Base-by-base conservation (phyloP, 2,888 invertebrate genomes). In the Timandra comae region DNA sequence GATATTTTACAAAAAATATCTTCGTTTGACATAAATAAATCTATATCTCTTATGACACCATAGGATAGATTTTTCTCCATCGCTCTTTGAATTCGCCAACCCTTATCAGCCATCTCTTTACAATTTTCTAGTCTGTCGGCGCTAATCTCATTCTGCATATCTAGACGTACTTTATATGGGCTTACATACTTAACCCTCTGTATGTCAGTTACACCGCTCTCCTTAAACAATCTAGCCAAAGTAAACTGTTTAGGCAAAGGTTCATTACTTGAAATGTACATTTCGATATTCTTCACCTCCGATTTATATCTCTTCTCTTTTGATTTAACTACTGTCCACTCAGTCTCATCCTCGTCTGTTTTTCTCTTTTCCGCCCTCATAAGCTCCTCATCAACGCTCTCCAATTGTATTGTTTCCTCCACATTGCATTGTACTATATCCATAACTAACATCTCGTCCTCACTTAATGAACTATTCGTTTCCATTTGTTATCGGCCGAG, bases 401-500 rank as follows among this genome's bases (percentile, higher is more conserved):
- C 20, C 6, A 20, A 2, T 20, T 20, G 20, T n/a, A 20, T 20
- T 20, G 20, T 16, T 46, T 59, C 12, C 12, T 33, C 33, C 37
- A 30, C 22, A 12, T 7, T 4, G 21, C 7, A 27, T 49, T 40
- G 46, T 45, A 56, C 66, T 63, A n/a, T n/a, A n/a, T n/a, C n/a
- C n/a, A n/a, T n/a, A n/a, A n/a, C n/a, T n/a, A n/a, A n/a, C n/a
- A n/a, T n/a, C n/a, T n/a, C n/a, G n/a, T n/a, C n/a, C n/a, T n/a
- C n/a, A n/a, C n/a, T n/a, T n/a, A n/a, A n/a, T n/a, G n/a, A n/a
- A n/a, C n/a, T n/a, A n/a, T n/a, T n/a, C n/a, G n/a, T n/a, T n/a
- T n/a, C n/a, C n/a, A n/a, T n/a, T n/a, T n/a, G n/a, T n/a, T n/a
- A n/a, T n/a, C n/a, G n/a, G n/a, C n/a, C n/a, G n/a, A n/a, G n/a